phyloP scores from a whole-genome alignment of 2,888 invertebrate species.

The Sericinus montela region DNA sequence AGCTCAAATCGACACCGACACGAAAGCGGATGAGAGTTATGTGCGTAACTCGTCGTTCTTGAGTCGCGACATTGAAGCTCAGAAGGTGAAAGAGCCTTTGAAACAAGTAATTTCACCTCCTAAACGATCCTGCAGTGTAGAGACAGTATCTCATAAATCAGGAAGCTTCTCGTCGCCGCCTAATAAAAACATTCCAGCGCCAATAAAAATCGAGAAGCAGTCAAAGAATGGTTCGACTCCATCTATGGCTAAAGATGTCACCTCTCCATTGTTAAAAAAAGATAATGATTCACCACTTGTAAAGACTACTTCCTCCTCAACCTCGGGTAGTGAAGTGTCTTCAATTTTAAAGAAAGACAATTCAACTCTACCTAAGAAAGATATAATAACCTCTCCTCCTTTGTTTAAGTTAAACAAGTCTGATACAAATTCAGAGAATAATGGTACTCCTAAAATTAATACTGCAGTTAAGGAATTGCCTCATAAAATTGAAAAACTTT shows the following conservation, averaged over 20 bases:
- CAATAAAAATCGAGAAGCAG: constrained; percentile 14
- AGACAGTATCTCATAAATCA: not conserved
- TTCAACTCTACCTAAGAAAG: constrained; percentile 21
- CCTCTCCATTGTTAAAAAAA: constrained; percentile 19
- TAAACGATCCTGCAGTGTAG: constrained; percentile 1
- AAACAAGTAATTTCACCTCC: constrained; percentile 17
- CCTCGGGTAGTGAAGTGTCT: constrained; percentile 8
- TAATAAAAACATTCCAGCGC: constrained; percentile 23
- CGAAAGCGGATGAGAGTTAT: constrained; percentile 35
- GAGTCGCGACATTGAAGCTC: constrained; percentile 54
- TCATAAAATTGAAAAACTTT: constrained; percentile 36
- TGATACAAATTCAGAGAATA: constrained; percentile 30
- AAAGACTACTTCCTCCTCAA: constrained; percentile 24
- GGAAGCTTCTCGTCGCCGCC: constrained; percentile 22
- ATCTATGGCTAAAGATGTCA: constrained; percentile 5
- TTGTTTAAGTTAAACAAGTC: constrained; percentile 29
- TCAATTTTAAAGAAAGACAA: constrained; percentile 13
- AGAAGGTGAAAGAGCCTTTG: constrained; percentile 30
- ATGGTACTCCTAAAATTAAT: constrained; percentile 33
- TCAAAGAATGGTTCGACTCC: constrained; percentile 6
- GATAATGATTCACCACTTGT: constrained; percentile 16
- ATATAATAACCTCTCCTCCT: constrained; percentile 27
- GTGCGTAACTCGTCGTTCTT: constrained; percentile 57
- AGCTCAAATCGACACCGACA: constrained; percentile 4
- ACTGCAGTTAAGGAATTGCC: constrained; percentile 37